Evolutionary conservation across 2,797 vertebrate species (phyloP).

Genomic region (Petrocephalus sullivani): DNA sequence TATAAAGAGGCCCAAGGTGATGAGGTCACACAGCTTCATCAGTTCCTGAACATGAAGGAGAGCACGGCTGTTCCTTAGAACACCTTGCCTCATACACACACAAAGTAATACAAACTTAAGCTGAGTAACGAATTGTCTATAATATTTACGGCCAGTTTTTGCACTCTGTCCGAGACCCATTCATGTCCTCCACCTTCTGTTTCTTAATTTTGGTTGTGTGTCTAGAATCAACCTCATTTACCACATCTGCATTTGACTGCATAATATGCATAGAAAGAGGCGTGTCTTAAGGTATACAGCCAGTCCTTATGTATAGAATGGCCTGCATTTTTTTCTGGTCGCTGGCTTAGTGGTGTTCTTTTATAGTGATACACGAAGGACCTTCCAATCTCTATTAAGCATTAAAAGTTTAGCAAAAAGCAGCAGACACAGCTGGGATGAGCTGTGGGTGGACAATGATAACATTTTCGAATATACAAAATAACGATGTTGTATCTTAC

Average conservation of each 20-base stretch:
- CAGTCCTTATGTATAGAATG: not conserved
- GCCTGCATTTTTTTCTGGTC: not conserved
- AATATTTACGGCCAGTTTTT: not conserved
- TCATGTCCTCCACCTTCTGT: not conserved
- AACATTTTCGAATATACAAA: not conserved
- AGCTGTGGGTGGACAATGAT: not conserved
- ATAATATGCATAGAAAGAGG: not conserved
- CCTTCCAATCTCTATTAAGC: not conserved
- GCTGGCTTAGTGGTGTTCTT: not conserved
- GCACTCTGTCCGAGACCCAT: not conserved
- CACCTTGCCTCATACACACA: not conserved
- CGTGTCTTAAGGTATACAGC: not conserved
- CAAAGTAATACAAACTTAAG: not conserved
- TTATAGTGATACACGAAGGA: not conserved
- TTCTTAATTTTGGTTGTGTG: not conserved
- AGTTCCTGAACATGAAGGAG: not conserved
- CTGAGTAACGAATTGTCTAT: not conserved
- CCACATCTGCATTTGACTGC: not conserved
- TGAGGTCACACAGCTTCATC: not conserved
- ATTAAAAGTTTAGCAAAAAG: not conserved
- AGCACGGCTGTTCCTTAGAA: not conserved
- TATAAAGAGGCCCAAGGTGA: not conserved
- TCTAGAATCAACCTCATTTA: not conserved
- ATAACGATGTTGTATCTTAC: not conserved
- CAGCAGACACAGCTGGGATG: not conserved